These are phyloP conservation scores for Montifringilla adamsi DNA, from an alignment of 2,113 vertebrate species.

Conservation along the genomic window DNA sequence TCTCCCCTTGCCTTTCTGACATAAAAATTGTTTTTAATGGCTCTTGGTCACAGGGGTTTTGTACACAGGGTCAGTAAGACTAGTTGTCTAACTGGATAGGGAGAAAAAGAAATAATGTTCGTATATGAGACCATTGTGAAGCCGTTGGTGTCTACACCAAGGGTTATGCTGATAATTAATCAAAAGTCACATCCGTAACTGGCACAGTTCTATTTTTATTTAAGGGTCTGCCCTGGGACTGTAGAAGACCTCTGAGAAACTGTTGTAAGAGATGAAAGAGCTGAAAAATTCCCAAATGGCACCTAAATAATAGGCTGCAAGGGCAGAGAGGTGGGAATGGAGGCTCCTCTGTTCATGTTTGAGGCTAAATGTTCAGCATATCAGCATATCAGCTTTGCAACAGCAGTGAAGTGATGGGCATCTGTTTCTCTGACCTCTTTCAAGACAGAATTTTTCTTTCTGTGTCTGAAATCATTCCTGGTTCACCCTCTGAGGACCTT, in stretches of 20 bases:
- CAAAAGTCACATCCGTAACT: neutral
- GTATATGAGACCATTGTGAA: neutral
- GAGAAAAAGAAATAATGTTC: neutral
- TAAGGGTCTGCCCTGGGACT: neutral
- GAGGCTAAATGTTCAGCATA: neutral
- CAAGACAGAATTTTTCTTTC: conserved; percentile 51
- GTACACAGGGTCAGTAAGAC: neutral
- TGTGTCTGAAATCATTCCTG: conserved; percentile 53
- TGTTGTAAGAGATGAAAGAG: neutral
- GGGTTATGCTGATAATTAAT: neutral
- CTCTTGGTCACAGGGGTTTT: neutral
- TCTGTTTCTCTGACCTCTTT: conserved; percentile 50
- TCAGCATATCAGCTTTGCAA: neutral
- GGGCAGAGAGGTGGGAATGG: neutral
- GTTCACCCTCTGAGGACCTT: conserved; percentile 55
- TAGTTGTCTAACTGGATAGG: neutral
- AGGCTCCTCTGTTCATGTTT: neutral
- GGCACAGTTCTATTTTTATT: neutral
- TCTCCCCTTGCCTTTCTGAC: neutral
- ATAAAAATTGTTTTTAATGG: neutral
- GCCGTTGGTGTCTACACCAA: neutral
- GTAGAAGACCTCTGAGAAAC: neutral
- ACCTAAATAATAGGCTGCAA: neutral
- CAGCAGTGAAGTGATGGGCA: neutral
- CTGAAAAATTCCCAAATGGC: neutral